Base-by-base conservation (phyloP, 2,888 invertebrate genomes). In the Drosophila borealis region DNA sequence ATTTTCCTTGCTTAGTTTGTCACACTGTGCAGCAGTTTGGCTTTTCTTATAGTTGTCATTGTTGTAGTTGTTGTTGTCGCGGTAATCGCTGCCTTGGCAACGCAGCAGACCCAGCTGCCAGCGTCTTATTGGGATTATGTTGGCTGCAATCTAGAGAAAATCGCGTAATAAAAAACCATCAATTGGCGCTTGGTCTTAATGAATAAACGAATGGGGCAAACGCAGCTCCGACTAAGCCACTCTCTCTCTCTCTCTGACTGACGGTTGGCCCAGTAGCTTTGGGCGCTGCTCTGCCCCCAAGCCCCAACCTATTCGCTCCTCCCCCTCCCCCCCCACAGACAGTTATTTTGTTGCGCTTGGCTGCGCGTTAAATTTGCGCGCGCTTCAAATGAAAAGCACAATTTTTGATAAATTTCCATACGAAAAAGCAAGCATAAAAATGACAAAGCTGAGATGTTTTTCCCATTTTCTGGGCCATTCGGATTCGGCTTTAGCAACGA, bases 81-180 rank as follows among this genome's bases (percentile, higher is more conserved):
- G 64, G 83, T 80, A 80, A 86, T 76, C 83, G 65, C 60, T 65
- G 59, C 42, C 42, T 56, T n/a, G 66, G 56, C 62, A 65, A 65
- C 59, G 50, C 70, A 50, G 45, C 66, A 50, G 51, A 56, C 63
- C 63, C 70, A 75, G 71, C 76, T 68, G 76, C 54, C 54, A 74
- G 51, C 74, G 74, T 82, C 77, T 85, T 88, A 85, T 80, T 70
- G 70, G 88, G 88, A 82, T 88, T 82, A 88, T 57, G 62, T 77
- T 74, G 74, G 44, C 55, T 80, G 86, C 87, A 78, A 74, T 78
- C 74, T 65, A 62, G 34, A 57, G 71, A 68, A 66, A 53, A 76
- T 83, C 74, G 70, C 74, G 57, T 89, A 81, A 85, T 85, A 87
- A 85, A 85, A 81, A 59, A 78, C 46, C 74, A 78, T 74, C 70